Evolutionary conservation across 2,888 invertebrate genomes (phyloP), one percentile per base, ranked within the genome.

Genomic region (Bembecia ichneumoniformis): DNA sequence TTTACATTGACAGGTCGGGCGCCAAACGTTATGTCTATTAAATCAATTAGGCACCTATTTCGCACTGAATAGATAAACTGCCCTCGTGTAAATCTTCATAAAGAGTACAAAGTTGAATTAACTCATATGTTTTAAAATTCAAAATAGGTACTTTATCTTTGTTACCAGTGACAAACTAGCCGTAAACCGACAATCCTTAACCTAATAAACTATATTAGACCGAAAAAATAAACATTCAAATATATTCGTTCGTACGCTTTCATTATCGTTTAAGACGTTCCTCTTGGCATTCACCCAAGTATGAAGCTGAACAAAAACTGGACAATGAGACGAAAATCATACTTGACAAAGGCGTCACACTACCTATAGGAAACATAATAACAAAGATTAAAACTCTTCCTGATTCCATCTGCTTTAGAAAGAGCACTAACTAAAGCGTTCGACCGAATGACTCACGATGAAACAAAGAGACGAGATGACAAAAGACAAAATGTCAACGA

Each of bases 261-360:
- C 16, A 15, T 47, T 40, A 14, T 40, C 40, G 40, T 14, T 40
- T 40, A 40, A n/a, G 40, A 28, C 13, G 40, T 63, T 67, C 55
- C 28, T 61, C 63, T 69, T 80, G 80, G 81, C 77, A 59, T 16
- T 46, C 50, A 51, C 58, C 72, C 81, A 82, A 72, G 51, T 57
- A 58, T 51, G 61, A 62, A 59, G 49, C 51, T 40, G 52, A 11
- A 63, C 63, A 69, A 71, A 71, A 68, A 64, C 54, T 54, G 51
- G 62, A 59, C 59, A 61, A 59, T 56, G 28, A 28, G 28, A 28
- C 28, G 28, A 28, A 28, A 49, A 45, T 49, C 34, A 44, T 14
- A 35, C 46, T 47, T 48, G 49, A 60, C 58, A 63, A 60, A 59
- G 59, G 51, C 53, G 53, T 16, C 51, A 44, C 44, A 28, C 28